phyloP scores from a whole-genome alignment of 1,140 invertebrate genomes.

The Rhopalosiphum maidis region DNA sequence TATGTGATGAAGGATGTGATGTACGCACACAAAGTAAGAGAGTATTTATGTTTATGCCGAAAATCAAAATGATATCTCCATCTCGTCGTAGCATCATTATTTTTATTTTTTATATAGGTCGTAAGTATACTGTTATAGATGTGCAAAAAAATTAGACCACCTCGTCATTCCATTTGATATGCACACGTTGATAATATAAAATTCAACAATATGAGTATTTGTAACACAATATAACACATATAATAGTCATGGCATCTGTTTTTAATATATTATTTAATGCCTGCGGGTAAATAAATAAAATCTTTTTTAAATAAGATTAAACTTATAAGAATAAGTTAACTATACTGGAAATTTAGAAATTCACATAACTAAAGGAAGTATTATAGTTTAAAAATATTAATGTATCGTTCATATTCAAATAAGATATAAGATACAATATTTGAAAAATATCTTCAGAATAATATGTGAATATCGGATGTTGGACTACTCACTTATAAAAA shows the following conservation, averaged over 20 bases:
- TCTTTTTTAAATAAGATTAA: not conserved
- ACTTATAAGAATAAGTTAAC: not conserved
- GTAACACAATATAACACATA: not conserved
- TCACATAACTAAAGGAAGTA: not conserved
- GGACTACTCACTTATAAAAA: not conserved
- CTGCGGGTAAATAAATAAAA: not conserved
- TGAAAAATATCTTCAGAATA: not conserved
- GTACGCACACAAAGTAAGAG: not conserved
- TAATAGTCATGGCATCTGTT: not conserved
- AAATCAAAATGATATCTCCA: conserved; percentile 8
- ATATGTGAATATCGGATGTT: not conserved
- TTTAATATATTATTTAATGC: not conserved
- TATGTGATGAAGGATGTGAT: not conserved
- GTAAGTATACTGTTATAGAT: not conserved
- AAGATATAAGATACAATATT: not conserved
- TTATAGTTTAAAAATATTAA: not conserved
- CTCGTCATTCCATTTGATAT: not conserved
- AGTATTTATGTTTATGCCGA: not conserved
- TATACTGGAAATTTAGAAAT: not conserved
- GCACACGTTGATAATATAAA: not conserved
- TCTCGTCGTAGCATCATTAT: not conserved
- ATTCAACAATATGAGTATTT: not conserved
- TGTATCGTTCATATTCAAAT: not conserved
- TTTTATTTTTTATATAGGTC: not conserved
- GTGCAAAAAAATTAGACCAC: conserved; percentile 9